Evolutionary conservation across 2,797 vertebrate species (phyloP).

Genomic region (Coreius guichenoti): DNA sequence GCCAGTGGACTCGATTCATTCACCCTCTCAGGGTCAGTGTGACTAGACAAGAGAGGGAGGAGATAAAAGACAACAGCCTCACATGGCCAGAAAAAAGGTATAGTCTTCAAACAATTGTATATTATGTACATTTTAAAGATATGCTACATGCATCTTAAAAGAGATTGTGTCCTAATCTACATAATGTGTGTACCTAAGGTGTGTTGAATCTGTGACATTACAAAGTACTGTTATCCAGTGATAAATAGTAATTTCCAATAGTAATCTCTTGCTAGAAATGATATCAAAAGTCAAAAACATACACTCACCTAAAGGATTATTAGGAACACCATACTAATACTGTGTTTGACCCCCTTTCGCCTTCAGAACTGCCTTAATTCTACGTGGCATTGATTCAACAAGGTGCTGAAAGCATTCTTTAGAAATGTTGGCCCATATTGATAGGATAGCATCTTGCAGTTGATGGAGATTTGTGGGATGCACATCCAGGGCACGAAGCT

Average conservation of each 20-base stretch:
- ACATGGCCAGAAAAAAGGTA: not conserved
- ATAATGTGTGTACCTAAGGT: not conserved
- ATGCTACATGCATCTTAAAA: not conserved
- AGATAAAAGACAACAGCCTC: constrained; percentile 18
- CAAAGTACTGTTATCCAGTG: not conserved
- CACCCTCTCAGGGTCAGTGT: constrained; percentile 42
- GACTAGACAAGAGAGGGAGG: constrained; percentile 9
- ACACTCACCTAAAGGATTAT: too few species aligned
- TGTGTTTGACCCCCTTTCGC: too few species aligned
- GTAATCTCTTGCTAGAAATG: not conserved
- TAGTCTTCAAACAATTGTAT: not conserved
- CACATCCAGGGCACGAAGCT: too few species aligned
- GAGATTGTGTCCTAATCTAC: not conserved
- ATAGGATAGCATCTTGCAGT: too few species aligned
- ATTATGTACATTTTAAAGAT: not conserved
- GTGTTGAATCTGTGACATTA: not conserved
- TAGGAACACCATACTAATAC: too few species aligned
- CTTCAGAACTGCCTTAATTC: too few species aligned
- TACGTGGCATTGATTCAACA: too few species aligned
- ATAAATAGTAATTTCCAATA: not conserved
- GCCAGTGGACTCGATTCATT: constrained; percentile 51
- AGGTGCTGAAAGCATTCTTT: too few species aligned
- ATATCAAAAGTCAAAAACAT: not conserved
- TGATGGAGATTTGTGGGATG: too few species aligned
- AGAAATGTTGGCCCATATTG: too few species aligned